Conservation (phyloP, 2,113 vertebrate genomes). For the Carassius carassius region DNA sequence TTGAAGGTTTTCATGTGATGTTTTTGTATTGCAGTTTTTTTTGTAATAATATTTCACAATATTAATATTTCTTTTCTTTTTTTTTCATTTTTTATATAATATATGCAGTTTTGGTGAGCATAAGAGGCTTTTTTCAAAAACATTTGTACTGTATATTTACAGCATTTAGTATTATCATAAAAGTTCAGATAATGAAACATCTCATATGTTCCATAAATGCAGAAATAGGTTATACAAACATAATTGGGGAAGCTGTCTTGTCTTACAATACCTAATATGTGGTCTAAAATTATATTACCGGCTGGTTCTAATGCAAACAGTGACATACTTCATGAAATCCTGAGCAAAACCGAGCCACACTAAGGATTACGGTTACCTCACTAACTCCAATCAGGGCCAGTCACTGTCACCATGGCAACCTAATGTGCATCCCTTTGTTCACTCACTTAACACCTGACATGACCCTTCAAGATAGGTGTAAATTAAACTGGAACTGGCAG, state of each 20-base stretch:
- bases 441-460: not conserved
- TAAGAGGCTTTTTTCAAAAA: not conserved
- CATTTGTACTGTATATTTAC: not conserved
- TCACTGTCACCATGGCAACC: not conserved
- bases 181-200: not conserved
- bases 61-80: too few species aligned
- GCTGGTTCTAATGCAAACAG: not conserved
- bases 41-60: not conserved
- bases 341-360: not conserved
- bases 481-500: not conserved
- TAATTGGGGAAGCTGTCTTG: not conserved
- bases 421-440: not conserved
- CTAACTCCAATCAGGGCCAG: not conserved
- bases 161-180: not conserved
- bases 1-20: too few species aligned
- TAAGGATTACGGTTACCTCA: not conserved
- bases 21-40: not conserved
- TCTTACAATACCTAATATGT: not conserved
- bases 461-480: not conserved
- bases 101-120: not conserved
- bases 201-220: not conserved
- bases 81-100: not conserved
- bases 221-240: not conserved
- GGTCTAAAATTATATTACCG: not conserved
- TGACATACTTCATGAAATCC: not conserved